phyloP scores from a whole-genome alignment of 2,888 invertebrate species.

The Conomelus anceps region DNA sequence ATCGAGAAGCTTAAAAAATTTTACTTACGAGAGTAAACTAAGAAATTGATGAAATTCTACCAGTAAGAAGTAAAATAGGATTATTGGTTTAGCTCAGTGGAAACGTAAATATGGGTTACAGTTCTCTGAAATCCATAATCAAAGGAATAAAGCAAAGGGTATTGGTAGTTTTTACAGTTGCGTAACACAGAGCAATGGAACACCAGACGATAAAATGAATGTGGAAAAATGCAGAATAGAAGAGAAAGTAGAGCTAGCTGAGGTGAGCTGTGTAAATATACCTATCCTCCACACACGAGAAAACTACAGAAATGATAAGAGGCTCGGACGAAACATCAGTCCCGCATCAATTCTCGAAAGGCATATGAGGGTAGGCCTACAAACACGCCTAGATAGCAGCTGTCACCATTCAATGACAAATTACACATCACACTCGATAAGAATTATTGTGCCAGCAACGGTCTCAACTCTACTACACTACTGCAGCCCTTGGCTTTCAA shows the following conservation, averaged over 20 bases:
- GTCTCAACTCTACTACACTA: not conserved
- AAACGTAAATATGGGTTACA: not conserved
- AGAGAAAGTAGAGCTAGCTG: not conserved
- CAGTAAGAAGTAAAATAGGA: not conserved
- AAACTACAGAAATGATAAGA: not conserved
- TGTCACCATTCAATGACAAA: not conserved
- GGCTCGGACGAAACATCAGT: not conserved
- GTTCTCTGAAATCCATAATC: not conserved
- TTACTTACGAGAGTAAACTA: not conserved
- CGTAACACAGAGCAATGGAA: not conserved
- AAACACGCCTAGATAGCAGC: not conserved
- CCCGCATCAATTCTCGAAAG: not conserved
- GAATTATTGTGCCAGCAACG: not conserved
- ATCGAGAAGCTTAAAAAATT: not conserved
- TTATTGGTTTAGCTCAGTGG: not conserved
- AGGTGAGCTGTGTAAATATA: not conserved
- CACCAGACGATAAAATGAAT: not conserved
- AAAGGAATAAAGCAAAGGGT: not conserved
- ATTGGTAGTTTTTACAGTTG: not conserved
- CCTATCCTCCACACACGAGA: not conserved
- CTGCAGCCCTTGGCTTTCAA: not conserved
- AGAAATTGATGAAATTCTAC: not conserved
- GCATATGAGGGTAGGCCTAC: not conserved
- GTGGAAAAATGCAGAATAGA: not conserved
- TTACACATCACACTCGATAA: not conserved